Evolutionary conservation across 30 jellyfish, hydroid and myxozoan genomes (phyloP).

Genomic region (Pseudorhiza aurosa): DNA sequence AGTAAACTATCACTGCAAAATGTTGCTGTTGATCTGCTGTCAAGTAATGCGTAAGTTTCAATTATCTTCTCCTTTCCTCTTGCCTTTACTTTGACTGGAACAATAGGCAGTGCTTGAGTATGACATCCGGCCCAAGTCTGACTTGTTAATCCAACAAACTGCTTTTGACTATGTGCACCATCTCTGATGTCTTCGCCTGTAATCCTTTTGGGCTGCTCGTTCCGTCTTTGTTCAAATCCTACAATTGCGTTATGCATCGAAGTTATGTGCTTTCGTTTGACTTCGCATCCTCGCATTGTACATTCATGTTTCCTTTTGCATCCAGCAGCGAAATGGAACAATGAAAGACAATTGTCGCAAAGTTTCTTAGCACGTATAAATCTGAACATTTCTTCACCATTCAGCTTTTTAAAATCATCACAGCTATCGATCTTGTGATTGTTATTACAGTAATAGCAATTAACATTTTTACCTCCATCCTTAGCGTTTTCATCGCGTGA

Average conservation of each 20-base stretch:
- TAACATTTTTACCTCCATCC: background rate
- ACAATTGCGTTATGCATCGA: slow-evolving; percentile 29
- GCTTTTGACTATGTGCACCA: background rate
- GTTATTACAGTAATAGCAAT: slow-evolving; percentile 32
- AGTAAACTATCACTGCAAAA: slow-evolving; percentile 21
- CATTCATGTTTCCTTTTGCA: slow-evolving; percentile 44
- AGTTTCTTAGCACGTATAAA: slow-evolving; percentile 21
- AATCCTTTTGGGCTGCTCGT: background rate
- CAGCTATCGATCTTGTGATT: slow-evolving; percentile 36
- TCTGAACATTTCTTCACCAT: slow-evolving; percentile 27
- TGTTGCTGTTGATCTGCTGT: slow-evolving; percentile 67
- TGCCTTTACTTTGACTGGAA: slow-evolving; percentile 40
- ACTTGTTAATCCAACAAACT: slow-evolving; percentile 25
- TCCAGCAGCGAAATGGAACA: slow-evolving; percentile 34
- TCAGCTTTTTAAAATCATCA: slow-evolving; percentile 21
- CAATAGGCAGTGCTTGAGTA: slow-evolving; percentile 36
- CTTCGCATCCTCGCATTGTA: slow-evolving; percentile 17
- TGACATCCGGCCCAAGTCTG: slow-evolving; percentile 58
- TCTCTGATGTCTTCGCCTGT: background rate
- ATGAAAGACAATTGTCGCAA: slow-evolving; percentile 50
- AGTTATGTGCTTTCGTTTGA: slow-evolving; percentile 40
- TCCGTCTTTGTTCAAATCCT: slow-evolving; percentile 22
- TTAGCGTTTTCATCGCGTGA: background rate
- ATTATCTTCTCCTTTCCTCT: background rate
- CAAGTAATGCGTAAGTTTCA: slow-evolving; percentile 53